These are phyloP conservation scores for Xanthorhoe designata DNA, from an alignment of 2,888 invertebrate species.

Conservation along the genomic window DNA sequence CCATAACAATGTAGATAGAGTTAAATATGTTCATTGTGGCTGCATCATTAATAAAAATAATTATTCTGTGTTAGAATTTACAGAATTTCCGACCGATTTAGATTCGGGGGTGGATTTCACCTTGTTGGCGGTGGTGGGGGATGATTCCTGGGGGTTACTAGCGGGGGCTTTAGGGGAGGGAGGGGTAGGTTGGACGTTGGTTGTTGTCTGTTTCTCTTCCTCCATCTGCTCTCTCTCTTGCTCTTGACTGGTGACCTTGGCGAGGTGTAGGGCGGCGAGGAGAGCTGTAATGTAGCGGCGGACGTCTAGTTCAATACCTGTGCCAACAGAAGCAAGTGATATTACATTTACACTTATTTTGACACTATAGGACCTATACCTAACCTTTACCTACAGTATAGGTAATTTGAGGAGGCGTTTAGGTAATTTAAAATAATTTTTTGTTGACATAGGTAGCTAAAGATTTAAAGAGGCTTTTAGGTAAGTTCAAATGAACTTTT, in stretches of 20 bases:
- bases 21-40: constrained; percentile 68
- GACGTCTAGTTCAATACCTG: constrained; percentile 76
- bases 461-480: too few relatives aligned
- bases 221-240: constrained; percentile 53
- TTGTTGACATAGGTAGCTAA: too few relatives aligned
- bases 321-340: not conserved
- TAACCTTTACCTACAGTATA: too few relatives aligned
- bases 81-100: constrained; percentile 64
- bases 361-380: too few relatives aligned
- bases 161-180: constrained; percentile 44
- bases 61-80: constrained; percentile 50
- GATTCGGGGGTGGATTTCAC: constrained; percentile 74
- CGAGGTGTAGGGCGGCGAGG: constrained; percentile 76
- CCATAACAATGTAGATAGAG: constrained; percentile 70
- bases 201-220: constrained; percentile 40
- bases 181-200: constrained; percentile 52
- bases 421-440: too few relatives aligned
- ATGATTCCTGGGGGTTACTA: constrained; percentile 45
- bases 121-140: constrained; percentile 64
- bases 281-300: constrained; percentile 76
- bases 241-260: constrained; percentile 72
- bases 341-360: not conserved
- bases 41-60: constrained; percentile 34
- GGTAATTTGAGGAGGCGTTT: too few relatives aligned
- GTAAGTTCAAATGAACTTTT: too few relatives aligned